phyloP scores from a whole-genome alignment of 2,797 vertebrate species.

The Pangasius krempfi region DNA sequence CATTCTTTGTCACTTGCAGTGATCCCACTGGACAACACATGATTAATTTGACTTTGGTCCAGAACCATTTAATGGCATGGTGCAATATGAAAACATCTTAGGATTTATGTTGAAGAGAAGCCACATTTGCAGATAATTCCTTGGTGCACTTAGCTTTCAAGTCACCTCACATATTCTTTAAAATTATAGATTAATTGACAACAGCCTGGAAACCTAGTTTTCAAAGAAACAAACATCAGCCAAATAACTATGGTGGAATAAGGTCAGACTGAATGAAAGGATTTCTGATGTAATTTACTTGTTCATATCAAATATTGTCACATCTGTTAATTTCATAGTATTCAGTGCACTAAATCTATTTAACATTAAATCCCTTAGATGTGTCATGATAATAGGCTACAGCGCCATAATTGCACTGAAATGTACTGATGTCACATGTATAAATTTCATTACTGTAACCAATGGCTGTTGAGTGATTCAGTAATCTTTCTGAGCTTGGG shows the following conservation, averaged over 20 bases:
- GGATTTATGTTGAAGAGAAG: neutral
- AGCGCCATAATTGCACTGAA: neutral
- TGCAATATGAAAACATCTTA: slow-evolving; percentile 8
- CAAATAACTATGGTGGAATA: neutral
- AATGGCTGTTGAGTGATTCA: slow-evolving; percentile 10
- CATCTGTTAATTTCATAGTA: slow-evolving; percentile 12
- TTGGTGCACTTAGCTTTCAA: slow-evolving; percentile 1
- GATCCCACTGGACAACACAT: slow-evolving; percentile 13
- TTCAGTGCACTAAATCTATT: neutral
- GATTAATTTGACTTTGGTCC: slow-evolving; percentile 24
- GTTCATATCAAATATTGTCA: slow-evolving; percentile 3
- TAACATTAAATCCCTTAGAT: neutral
- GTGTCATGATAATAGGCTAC: neutral
- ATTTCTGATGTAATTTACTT: slow-evolving; percentile 17
- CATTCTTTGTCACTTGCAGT: slow-evolving; percentile 18
- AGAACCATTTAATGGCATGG: slow-evolving; percentile 19
- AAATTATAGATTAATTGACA: slow-evolving; percentile 1
- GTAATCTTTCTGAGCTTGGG: neutral
- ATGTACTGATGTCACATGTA: slow-evolving; percentile 22
- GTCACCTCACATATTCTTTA: neutral
- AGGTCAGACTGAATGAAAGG: slow-evolving; percentile 17
- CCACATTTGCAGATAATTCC: neutral
- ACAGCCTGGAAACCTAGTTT: neutral
- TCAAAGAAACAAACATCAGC: slow-evolving; percentile 8
- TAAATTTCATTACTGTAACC: slow-evolving; percentile 13